Percentiles rank a stretch among this genome's conserved stretches.
These are phyloP conservation scores for Drosophila ficusphila DNA, from an alignment of 1,140 invertebrate species.

Conservation along the genomic window DNA sequence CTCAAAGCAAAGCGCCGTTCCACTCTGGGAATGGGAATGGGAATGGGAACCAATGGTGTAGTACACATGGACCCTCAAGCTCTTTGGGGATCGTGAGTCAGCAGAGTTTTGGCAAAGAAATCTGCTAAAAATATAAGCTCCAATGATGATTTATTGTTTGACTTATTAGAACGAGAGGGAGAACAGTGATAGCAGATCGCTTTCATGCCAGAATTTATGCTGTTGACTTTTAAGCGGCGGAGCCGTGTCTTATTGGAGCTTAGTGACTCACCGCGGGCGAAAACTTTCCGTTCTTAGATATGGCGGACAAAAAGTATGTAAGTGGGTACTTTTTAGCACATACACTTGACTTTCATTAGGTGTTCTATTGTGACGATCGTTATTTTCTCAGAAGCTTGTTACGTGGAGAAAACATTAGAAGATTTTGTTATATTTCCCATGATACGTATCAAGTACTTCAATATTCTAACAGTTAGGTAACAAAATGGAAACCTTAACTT, in stretches of 20 bases:
- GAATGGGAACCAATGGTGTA: conserved; percentile 13
- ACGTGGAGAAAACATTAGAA: too few relatives aligned
- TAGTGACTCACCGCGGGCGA: conserved; percentile 28
- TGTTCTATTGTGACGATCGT: background rate
- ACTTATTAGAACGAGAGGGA: conserved; percentile 70
- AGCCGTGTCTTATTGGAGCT: conserved; percentile 28
- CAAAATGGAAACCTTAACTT: too few relatives aligned
- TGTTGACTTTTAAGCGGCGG: conserved; percentile 32
- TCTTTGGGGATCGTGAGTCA: conserved; percentile 74
- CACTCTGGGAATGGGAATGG: conserved; percentile 36
- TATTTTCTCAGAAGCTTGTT: background rate
- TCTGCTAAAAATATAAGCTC: conserved; percentile 67
- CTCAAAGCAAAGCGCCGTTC: conserved; percentile 71
- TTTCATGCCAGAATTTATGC: conserved; percentile 32
- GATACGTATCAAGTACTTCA: too few relatives aligned
- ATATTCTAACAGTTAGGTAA: too few relatives aligned
- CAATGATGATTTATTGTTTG: conserved; percentile 78
- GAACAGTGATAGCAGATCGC: conserved; percentile 42
- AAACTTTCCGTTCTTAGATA: conserved; percentile 14
- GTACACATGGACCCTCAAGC: conserved; percentile 41
- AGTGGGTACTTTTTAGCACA: conserved; percentile 20
- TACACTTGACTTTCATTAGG: conserved; percentile 5
- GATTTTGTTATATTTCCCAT: background rate
- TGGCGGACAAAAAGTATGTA: conserved; percentile 6
- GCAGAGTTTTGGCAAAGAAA: conserved; percentile 62